Evolutionary conservation across 2,113 vertebrate genomes (phyloP).

Genomic region (Scalopus aquaticus): DNA sequence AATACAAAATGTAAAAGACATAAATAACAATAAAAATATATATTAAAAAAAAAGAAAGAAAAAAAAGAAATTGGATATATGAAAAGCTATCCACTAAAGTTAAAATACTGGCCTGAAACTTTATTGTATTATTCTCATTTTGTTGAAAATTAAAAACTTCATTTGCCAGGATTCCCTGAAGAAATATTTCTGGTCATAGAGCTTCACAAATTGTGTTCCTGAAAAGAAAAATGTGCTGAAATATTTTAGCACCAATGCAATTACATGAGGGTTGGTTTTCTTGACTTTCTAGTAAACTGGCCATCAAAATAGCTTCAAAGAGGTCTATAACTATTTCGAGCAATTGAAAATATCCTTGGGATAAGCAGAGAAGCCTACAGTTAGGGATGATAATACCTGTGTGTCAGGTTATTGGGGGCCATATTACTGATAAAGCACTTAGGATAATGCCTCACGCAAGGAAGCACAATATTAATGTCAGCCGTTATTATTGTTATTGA

Average conservation of each 20-base stretch:
- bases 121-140: background rate
- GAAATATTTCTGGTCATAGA: background rate
- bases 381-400: background rate
- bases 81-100: background rate
- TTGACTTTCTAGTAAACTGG: conserved; percentile 22
- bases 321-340: background rate
- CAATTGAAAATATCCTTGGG: background rate
- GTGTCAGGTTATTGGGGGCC: background rate
- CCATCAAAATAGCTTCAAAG: conserved; percentile 28
- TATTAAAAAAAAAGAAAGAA: no score
- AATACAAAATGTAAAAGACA: no score
- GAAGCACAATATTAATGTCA: background rate
- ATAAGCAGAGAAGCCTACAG: background rate
- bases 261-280: conserved; percentile 27
- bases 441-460: background rate
- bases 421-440: background rate
- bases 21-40: no score
- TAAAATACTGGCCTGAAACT: conserved; percentile 4
- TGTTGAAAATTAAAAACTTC: background rate
- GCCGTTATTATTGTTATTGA: background rate
- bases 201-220: conserved; percentile 29
- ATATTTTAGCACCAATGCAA: conserved; percentile 10
- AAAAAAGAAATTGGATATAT: no score
- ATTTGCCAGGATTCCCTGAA: background rate
- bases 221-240: conserved; percentile 40